Evolutionary conservation across 92 coral and sea anemone species (phyloP), one percentile per base, ranked within the genome.

Genomic region (Nematostella vectensis): DNA sequence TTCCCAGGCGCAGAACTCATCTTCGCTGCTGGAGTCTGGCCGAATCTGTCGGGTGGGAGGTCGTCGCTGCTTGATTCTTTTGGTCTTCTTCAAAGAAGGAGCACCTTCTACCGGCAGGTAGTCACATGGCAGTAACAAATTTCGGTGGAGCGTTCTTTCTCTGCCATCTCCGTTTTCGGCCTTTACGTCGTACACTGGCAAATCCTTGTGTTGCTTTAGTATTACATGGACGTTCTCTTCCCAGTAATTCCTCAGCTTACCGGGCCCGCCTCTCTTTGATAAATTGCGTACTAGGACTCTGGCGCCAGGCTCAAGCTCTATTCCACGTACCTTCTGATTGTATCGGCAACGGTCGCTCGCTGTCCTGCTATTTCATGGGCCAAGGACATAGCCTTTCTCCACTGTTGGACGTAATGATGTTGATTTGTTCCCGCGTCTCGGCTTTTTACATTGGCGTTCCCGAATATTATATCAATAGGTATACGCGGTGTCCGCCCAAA

Each of bases 201-300:
- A 53, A 18, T 70, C 65, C 30, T 58, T 44, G 40, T 62, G 75
- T 18, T 55, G 65, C 47, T 53, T 54, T 4, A 55, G 59, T 28
- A 69, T 54, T 0, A 57, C 69, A 29, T 76, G 74, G 11, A 63
- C 55, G 26, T 57, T 55, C 17, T 69, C 52, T 50, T 81, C 83
- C 79, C 83, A 81, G 28, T 76, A 50, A 11, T 76, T 54, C n/a
- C 83, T 27, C 15, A 81, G 71, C 51, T 69, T 81, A 38, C 88
- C 75, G 1, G 83, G 83, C 36, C 83, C 76, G 31, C 63, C 76
- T 26, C 84, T 61, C 45, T 65, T 70, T 0, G 80, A 37, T 26
- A 76, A 58, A 31, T 76, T 81, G 15, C 71, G 66, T 21, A 76
- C 83, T 1, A 70, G 60, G 16, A 81, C 74, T 50, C 79, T 10